phyloP scores from a whole-genome alignment of 2,888 invertebrate genomes.

The Agriopis marginaria region DNA sequence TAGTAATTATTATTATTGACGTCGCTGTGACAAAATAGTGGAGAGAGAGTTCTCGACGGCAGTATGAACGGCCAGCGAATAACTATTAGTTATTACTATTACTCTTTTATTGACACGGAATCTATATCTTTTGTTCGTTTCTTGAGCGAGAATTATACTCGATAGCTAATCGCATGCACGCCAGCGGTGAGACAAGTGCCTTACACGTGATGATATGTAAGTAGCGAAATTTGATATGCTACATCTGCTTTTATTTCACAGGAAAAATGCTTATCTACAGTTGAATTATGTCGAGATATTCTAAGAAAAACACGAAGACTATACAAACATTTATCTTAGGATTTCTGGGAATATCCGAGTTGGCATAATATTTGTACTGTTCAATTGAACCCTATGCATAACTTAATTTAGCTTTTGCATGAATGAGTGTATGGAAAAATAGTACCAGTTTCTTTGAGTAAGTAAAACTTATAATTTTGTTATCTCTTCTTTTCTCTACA shows the following conservation, averaged over 20 bases:
- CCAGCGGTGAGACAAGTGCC: too few relatives aligned
- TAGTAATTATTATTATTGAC: too few relatives aligned
- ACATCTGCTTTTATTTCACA: neutral
- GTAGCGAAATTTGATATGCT: neutral
- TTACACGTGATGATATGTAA: neutral
- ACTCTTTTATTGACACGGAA: too few relatives aligned
- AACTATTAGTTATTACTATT: too few relatives aligned
- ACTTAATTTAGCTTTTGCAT: neutral
- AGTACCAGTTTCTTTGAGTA: neutral
- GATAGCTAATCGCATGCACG: too few relatives aligned
- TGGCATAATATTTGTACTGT: conserved; percentile 8
- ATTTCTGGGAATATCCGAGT: neutral
- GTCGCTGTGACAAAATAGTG: too few relatives aligned
- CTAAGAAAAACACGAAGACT: conserved; percentile 11
- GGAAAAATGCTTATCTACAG: neutral
- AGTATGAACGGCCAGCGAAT: too few relatives aligned
- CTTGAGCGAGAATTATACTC: too few relatives aligned
- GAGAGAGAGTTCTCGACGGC: too few relatives aligned
- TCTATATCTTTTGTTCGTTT: too few relatives aligned
- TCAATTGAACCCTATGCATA: conserved; percentile 5
- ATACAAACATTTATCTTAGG: conserved; percentile 4
- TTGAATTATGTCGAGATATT: neutral
- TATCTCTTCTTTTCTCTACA: too few relatives aligned
- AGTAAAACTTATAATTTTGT: too few relatives aligned
- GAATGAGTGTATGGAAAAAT: neutral